Conservation (phyloP, 2,113 vertebrate species). For the Forbesichthys papilliferus region DNA sequence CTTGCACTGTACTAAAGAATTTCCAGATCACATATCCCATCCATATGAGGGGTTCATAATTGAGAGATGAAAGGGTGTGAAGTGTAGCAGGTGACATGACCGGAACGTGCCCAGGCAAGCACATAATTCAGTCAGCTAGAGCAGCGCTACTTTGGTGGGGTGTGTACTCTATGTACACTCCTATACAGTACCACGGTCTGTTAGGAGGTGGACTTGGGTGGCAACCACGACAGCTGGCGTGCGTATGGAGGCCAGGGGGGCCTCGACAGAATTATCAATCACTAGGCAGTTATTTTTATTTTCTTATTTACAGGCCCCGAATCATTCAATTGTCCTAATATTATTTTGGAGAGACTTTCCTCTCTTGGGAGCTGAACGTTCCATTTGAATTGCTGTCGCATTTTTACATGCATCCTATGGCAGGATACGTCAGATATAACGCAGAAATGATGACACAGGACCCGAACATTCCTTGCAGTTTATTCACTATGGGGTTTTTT, state of each 20-base stretch:
- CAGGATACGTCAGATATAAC: conserved; percentile 34
- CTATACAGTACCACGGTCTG: conserved; percentile 13
- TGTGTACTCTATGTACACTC: conserved; percentile 48
- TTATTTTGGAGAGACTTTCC: no score
- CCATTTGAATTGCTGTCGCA: no score
- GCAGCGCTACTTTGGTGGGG: conserved; percentile 33
- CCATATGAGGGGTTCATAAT: not conserved
- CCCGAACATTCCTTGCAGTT: no score
- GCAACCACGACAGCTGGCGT: conserved; percentile 52
- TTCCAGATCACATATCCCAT: not conserved
- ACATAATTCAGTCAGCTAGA: conserved; percentile 11
- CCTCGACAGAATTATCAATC: conserved; percentile 48
- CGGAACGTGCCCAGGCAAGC: conserved; percentile 7
- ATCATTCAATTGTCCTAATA: no score
- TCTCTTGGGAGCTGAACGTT: no score
- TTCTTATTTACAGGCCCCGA: no score
- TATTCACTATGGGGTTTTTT: no score
- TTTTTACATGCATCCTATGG: no score
- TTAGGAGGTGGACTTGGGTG: conserved; percentile 20
- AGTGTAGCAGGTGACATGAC: conserved; percentile 30
- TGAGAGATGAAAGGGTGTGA: conserved; percentile 8
- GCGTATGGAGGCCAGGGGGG: conserved; percentile 32
- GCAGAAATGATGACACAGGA: not conserved
- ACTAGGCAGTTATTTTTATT: conserved; percentile 50
- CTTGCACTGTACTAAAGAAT: not conserved